Conservation (phyloP, 2,888 invertebrate species). For the Melanotus villosus region DNA sequence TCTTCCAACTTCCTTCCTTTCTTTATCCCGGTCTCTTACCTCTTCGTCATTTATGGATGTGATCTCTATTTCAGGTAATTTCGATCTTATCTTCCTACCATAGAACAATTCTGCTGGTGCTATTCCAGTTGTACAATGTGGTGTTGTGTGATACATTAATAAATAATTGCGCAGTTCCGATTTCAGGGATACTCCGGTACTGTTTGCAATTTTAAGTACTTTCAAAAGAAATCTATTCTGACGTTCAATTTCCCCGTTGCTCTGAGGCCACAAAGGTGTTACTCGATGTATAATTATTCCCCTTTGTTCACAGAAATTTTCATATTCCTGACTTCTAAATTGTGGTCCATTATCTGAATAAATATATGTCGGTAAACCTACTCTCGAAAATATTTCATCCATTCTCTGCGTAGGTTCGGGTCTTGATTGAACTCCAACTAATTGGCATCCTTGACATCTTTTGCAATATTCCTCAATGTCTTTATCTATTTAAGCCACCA, state of each 20-base stretch:
- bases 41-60: background rate
- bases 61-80: constrained; percentile 24
- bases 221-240: constrained; percentile 42
- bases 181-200: constrained; percentile 45
- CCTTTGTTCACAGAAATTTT: constrained; percentile 39
- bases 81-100: constrained; percentile 48
- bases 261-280: constrained; percentile 51
- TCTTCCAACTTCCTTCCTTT: background rate
- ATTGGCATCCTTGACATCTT: background rate
- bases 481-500: background rate
- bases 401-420: constrained; percentile 11
- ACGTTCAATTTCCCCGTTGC: constrained; percentile 54
- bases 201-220: constrained; percentile 39
- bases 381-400: constrained; percentile 50
- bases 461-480: background rate
- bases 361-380: constrained; percentile 50
- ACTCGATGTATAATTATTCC: constrained; percentile 30
- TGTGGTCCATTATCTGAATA: constrained; percentile 51
- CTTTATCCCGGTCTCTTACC: background rate
- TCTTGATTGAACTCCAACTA: background rate
- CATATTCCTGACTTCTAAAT: constrained; percentile 47
- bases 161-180: constrained; percentile 47
- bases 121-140: constrained; percentile 54
- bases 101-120: constrained; percentile 53
- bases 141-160: constrained; percentile 52